Evolutionary conservation across 2,797 vertebrate species (phyloP).

Genomic region (Aphelocoma californica): DNA sequence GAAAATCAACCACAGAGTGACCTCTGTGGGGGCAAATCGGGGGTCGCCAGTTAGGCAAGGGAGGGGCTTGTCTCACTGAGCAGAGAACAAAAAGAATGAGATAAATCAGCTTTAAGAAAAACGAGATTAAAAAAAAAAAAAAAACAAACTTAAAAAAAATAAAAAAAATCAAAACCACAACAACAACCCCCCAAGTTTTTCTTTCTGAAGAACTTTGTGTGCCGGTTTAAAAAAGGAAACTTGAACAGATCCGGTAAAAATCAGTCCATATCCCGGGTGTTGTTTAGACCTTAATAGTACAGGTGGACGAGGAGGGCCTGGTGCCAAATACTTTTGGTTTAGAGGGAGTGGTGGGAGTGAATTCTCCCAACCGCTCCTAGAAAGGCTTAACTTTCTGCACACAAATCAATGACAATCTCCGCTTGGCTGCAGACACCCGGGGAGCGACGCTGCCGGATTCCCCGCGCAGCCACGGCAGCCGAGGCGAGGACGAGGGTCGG

Average conservation of each 20-base stretch:
- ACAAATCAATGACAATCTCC: conserved; percentile 85
- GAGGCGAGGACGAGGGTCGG: background rate
- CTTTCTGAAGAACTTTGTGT: background rate
- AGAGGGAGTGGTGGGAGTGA: conserved; percentile 91
- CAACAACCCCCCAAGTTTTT: background rate
- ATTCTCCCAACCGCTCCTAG: conserved; percentile 86
- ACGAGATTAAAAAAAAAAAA: accelerated
- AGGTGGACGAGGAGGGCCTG: conserved; percentile 90
- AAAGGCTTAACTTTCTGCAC: conserved; percentile 86
- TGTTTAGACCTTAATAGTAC: conserved; percentile 78
- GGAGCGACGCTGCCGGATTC: conserved; percentile 47
- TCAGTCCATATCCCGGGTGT: background rate
- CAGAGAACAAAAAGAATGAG: background rate
- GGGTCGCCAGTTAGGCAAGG: background rate
- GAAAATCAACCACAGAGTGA: background rate
- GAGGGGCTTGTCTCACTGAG: background rate
- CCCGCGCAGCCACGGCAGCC: conserved; percentile 24
- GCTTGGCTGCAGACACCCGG: conserved; percentile 65
- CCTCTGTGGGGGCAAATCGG: background rate
- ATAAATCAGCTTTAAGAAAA: background rate
- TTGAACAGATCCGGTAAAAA: background rate
- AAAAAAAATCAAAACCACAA: too few species aligned
- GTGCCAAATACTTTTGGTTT: conserved; percentile 96
- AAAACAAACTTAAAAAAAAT: too few species aligned
- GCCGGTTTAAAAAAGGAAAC: conserved; percentile 13